Evolutionary conservation across 2,113 vertebrate species (phyloP).

Genomic region (Otis tarda): DNA sequence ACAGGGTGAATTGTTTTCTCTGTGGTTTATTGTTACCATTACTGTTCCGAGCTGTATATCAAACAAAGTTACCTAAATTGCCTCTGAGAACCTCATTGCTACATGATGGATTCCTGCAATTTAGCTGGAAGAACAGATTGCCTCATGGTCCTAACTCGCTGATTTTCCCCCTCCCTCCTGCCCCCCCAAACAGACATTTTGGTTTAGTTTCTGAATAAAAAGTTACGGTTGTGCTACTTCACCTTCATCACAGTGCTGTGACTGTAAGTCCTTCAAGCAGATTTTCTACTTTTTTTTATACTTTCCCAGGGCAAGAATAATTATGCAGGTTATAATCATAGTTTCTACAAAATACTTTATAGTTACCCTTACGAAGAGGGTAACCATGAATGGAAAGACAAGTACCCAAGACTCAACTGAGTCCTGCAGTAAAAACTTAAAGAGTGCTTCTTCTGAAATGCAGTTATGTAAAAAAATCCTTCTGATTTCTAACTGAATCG

Average conservation of each 20-base stretch:
- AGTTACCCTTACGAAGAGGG: background rate
- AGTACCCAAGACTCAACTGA: background rate
- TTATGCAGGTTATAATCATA: background rate
- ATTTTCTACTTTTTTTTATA: background rate
- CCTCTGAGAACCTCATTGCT: background rate
- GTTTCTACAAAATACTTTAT: background rate
- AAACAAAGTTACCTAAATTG: conserved; percentile 25
- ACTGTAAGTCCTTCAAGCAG: background rate
- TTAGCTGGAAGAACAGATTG: background rate
- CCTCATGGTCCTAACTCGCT: background rate
- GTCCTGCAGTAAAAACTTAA: background rate
- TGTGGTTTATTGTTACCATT: conserved; percentile 5
- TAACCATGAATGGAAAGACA: background rate
- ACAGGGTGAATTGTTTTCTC: background rate
- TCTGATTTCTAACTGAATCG: background rate
- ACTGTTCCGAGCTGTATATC: conserved; percentile 8
- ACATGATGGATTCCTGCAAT: background rate
- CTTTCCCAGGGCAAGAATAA: background rate
- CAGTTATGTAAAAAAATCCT: background rate
- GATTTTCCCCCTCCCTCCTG: background rate
- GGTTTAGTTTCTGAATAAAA: background rate
- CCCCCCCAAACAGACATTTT: background rate
- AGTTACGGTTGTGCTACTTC: background rate
- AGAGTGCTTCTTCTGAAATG: background rate
- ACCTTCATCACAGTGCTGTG: background rate